Evolutionary conservation across 2,888 invertebrate genomes (phyloP).

Genomic region (Scaptomyza parva): DNA sequence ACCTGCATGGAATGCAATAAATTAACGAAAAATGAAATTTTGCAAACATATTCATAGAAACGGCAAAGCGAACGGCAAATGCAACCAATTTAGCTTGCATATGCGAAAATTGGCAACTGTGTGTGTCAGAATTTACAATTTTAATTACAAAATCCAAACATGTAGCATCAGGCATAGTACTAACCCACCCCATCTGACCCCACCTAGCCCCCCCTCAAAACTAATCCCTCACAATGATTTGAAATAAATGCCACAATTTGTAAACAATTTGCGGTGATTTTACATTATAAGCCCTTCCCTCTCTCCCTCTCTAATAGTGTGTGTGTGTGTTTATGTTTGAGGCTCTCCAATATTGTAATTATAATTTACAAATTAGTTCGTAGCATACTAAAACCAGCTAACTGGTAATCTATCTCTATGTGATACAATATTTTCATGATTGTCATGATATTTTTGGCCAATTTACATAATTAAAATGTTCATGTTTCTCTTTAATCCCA

Average conservation of each 20-base stretch:
- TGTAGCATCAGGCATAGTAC: slow-evolving; percentile 11
- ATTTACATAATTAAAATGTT: slow-evolving; percentile 73
- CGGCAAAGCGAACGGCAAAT: neutral
- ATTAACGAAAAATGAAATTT: neutral
- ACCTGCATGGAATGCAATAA: slow-evolving; percentile 20
- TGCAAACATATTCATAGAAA: neutral
- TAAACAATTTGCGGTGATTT: slow-evolving; percentile 68
- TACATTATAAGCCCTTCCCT: slow-evolving; percentile 1
- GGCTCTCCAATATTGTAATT: slow-evolving; percentile 50
- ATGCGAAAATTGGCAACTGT: slow-evolving; percentile 20
- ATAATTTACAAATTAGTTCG: slow-evolving; percentile 53
- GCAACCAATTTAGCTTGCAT: slow-evolving; percentile 13
- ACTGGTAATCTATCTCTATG: slow-evolving; percentile 46
- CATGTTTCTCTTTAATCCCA: slow-evolving; percentile 44
- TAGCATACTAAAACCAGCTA: slow-evolving; percentile 24
- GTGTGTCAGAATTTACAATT: slow-evolving; percentile 19
- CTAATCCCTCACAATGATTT: slow-evolving; percentile 41
- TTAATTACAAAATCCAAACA: slow-evolving; percentile 25
- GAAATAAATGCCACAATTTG: slow-evolving; percentile 64
- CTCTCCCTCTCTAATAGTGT: neutral
- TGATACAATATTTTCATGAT: slow-evolving; percentile 51
- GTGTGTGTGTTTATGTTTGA: neutral
- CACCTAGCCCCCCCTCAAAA: neutral
- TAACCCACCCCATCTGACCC: too few species aligned
- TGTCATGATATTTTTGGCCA: slow-evolving; percentile 49